Evolutionary conservation across 2,113 vertebrate species (phyloP).

Genomic region (Mungos mungo): DNA sequence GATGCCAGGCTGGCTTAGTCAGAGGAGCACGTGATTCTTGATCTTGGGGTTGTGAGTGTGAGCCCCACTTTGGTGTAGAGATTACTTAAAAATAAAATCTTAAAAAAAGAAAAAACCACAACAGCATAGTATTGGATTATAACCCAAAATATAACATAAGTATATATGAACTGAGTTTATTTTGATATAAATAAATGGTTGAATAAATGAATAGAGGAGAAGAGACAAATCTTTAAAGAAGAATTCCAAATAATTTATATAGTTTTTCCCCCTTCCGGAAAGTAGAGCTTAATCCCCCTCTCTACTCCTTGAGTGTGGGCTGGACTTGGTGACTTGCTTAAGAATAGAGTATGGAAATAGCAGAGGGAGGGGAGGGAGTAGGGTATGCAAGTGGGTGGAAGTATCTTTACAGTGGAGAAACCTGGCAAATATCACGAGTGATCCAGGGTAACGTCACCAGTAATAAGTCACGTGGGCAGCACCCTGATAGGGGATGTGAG

Average conservation of each 20-base stretch:
- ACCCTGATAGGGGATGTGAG: neutral
- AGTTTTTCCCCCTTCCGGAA: neutral
- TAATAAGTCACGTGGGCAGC: neutral
- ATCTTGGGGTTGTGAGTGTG: no score
- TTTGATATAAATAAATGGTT: neutral
- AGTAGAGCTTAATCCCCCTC: neutral
- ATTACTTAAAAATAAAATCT: no score
- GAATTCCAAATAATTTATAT: neutral
- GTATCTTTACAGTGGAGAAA: neutral
- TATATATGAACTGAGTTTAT: neutral
- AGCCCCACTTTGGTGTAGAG: no score
- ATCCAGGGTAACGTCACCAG: neutral
- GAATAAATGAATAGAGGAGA: neutral
- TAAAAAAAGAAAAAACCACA: no score
- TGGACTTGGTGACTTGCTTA: neutral
- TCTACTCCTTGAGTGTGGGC: neutral
- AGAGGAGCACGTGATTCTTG: no score
- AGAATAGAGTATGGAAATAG: neutral
- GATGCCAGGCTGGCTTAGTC: no score
- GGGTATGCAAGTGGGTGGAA: neutral
- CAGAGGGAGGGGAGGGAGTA: neutral
- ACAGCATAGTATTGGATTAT: neutral
- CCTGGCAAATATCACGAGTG: neutral
- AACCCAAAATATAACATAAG: neutral
- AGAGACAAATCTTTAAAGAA: neutral